Percentiles rank a stretch among this genome's conserved stretches.
Evolutionary conservation across 2,113 vertebrate genomes (phyloP).

Genomic region (Shinisaurus crocodilurus): DNA sequence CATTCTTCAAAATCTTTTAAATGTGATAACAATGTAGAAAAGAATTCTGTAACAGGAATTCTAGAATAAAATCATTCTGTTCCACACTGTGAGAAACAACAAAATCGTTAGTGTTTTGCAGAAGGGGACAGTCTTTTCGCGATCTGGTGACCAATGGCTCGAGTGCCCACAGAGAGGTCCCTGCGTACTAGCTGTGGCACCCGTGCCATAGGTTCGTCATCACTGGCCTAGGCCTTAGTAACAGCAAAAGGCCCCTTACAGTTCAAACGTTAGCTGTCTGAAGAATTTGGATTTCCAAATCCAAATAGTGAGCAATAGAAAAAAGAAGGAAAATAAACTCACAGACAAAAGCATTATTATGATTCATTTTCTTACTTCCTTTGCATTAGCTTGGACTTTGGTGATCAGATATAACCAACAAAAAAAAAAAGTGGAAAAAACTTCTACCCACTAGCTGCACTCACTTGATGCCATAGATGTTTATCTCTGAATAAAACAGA

Average conservation of each 20-base stretch:
- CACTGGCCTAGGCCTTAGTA: constrained; percentile 31
- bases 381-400: not conserved
- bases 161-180: too few relatives aligned
- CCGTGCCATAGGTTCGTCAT: too few relatives aligned
- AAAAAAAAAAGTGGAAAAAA: not conserved
- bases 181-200: too few relatives aligned
- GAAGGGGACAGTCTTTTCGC: too few relatives aligned
- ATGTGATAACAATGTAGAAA: too few relatives aligned
- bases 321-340: not conserved
- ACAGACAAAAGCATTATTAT: not conserved
- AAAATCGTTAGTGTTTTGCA: too few relatives aligned
- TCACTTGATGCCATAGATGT: constrained; percentile 8
- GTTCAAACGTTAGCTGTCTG: not conserved
- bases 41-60: too few relatives aligned
- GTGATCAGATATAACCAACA: constrained; percentile 11
- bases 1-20: too few relatives aligned
- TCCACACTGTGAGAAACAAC: too few relatives aligned
- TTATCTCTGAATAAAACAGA: constrained; percentile 26
- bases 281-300: constrained; percentile 28
- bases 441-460: not conserved
- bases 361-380: not conserved
- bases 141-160: too few relatives aligned
- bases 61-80: too few relatives aligned
- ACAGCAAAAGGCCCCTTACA: constrained; percentile 31
- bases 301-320: not conserved